These are phyloP conservation scores for Octopus bimaculoides DNA, from an alignment of 1,140 invertebrate genomes.

Conservation along the genomic window DNA sequence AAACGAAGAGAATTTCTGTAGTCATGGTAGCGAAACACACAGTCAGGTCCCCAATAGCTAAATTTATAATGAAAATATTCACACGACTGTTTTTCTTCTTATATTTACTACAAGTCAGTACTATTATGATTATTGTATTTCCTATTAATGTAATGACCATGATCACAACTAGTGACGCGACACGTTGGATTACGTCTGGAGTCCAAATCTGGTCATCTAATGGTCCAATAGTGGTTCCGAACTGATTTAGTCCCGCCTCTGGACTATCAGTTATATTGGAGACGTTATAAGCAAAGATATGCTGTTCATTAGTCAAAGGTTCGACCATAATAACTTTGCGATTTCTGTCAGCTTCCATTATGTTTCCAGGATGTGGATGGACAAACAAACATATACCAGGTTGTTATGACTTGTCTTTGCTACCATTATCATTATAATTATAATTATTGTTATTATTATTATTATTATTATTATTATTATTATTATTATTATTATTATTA, in stretches of 20 bases:
- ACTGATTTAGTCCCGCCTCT: not conserved
- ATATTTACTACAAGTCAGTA: constrained; percentile 54
- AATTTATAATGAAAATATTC: constrained; percentile 59
- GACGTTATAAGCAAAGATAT: not conserved
- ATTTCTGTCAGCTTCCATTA: no score
- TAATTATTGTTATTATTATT: not conserved
- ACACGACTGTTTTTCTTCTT: constrained; percentile 54
- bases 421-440: not conserved
- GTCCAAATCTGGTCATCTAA: constrained; percentile 48
- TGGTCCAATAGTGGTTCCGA: not conserved
- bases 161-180: constrained; percentile 54
- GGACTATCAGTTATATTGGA: not conserved
- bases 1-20: constrained; percentile 57
- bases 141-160: constrained; percentile 56
- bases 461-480: not conserved
- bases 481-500: not conserved
- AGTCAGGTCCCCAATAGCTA: constrained; percentile 58
- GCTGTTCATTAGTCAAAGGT: not conserved
- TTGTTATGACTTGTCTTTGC: not conserved
- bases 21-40: constrained; percentile 59
- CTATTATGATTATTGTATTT: constrained; percentile 56
- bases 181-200: constrained; percentile 54
- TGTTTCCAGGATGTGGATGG: no score
- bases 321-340: not conserved
- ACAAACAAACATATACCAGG: no score